These are phyloP conservation scores for Cydia fagiglandana DNA, from an alignment of 1,140 invertebrate species.

Conservation along the genomic window DNA sequence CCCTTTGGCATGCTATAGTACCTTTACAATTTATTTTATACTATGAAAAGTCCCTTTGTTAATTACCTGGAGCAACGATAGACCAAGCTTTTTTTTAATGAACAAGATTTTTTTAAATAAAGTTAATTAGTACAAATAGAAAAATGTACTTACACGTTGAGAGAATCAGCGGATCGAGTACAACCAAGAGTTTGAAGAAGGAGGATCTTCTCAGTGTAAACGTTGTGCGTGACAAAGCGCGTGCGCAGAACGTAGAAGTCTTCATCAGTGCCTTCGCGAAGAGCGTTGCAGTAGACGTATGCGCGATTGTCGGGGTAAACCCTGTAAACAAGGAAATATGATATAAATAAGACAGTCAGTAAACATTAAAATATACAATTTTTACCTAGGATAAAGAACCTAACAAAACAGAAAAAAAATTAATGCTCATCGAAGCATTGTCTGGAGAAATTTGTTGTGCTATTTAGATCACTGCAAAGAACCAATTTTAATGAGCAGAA, in stretches of 20 bases:
- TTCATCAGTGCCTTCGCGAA: slow-evolving; percentile 69
- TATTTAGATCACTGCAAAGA: too few species aligned
- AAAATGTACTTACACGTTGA: slow-evolving; percentile 71
- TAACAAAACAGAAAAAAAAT: too few species aligned
- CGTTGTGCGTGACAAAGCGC: slow-evolving; percentile 71
- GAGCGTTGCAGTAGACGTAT: slow-evolving; percentile 81
- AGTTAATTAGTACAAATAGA: not conserved
- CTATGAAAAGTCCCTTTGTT: too few species aligned
- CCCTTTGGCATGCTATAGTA: too few species aligned
- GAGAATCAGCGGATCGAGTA: slow-evolving; percentile 57
- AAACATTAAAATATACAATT: too few species aligned
- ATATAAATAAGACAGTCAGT: too few species aligned
- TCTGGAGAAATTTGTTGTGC: too few species aligned
- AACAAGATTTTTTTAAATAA: not conserved
- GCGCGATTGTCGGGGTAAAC: slow-evolving; percentile 79
- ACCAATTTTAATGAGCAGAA: too few species aligned
- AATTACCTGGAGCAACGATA: too few species aligned
- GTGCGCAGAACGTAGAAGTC: slow-evolving; percentile 79
- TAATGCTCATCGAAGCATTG: too few species aligned
- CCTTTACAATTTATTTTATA: too few species aligned
- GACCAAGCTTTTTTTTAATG: not conserved
- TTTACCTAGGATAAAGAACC: too few species aligned
- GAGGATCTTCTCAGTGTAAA: slow-evolving; percentile 77
- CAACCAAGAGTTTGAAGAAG: slow-evolving; percentile 79
- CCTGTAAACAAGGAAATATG: slow-evolving; percentile 48